These are phyloP conservation scores for Triplophysa dalaica DNA, from an alignment of 2,113 vertebrate genomes.

Conservation along the genomic window DNA sequence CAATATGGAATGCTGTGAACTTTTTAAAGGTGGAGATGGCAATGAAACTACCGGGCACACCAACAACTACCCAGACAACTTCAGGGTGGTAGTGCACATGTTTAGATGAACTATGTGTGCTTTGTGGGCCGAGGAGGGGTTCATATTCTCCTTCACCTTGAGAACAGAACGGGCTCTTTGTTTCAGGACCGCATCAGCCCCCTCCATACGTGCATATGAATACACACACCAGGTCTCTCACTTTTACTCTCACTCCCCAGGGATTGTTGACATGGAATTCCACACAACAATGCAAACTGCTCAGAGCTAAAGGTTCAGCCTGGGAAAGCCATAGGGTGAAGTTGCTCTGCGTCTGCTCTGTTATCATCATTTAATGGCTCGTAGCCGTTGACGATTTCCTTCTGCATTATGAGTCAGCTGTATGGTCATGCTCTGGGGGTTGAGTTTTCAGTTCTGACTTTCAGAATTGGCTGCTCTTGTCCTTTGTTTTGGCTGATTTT, in stretches of 20 bases:
- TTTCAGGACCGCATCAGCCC: conserved; percentile 43
- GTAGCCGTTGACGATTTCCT: not conserved
- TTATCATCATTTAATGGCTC: not conserved
- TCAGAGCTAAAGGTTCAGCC: conserved; percentile 28
- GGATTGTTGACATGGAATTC: conserved; percentile 66
- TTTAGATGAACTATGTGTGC: not conserved
- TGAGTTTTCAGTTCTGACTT: not conserved
- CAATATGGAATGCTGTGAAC: not conserved
- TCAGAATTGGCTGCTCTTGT: not conserved
- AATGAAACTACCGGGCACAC: not conserved
- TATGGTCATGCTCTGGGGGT: not conserved
- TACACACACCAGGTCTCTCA: not conserved
- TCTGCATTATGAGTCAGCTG: not conserved
- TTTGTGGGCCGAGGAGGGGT: conserved; percentile 24
- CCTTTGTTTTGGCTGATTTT: too few species aligned
- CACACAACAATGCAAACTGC: conserved; percentile 61
- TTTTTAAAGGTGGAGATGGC: not conserved
- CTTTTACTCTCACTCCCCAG: conserved; percentile 48
- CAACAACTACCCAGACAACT: not conserved
- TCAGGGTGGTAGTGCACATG: not conserved
- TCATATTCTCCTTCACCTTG: conserved; percentile 41
- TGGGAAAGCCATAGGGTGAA: not conserved
- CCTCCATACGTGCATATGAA: conserved; percentile 5
- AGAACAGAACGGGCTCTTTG: conserved; percentile 66
- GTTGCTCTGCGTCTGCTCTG: not conserved